Base-by-base conservation (phyloP, 2,113 vertebrate species). In the Trichomycterus rosablanca region DNA sequence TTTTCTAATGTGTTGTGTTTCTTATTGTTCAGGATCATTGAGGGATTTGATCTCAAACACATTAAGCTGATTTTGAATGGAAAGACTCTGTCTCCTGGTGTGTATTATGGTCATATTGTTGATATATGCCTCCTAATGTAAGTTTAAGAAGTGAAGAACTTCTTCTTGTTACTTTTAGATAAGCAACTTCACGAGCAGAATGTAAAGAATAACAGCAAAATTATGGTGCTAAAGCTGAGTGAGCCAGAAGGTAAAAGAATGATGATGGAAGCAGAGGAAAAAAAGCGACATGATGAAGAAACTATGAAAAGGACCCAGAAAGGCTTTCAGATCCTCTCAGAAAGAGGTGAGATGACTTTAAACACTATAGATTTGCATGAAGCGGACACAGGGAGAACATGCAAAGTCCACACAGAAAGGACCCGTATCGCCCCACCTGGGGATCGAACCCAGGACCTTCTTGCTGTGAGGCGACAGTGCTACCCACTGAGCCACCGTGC, bases 321-420 rank as follows among this genome's bases (percentile, higher is more conserved):
- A 22, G 93, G 93, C 0, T 87, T 97, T 58, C 88, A 97, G 85
- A 94, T 98, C 50, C 87, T 98, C 22, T 92, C 93, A 0, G 86
- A 92, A 70, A 89, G 94, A 89, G 93, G 94, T 90, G 48, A 67
- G 5, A 9, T 18, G 23, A 19, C n/a, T n/a, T n/a, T n/a, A n/a
- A n/a, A n/a, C n/a, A n/a, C n/a, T n/a, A n/a, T n/a, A n/a, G n/a
- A n/a, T n/a, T n/a, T n/a, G n/a, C n/a, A n/a, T n/a, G n/a, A n/a
- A n/a, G n/a, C n/a, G n/a, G n/a, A n/a, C n/a, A n/a, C n/a, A n/a
- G n/a, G n/a, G n/a, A n/a, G n/a, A n/a, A n/a, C n/a, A n/a, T n/a
- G n/a, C n/a, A n/a, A n/a, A n/a, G n/a, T n/a, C n/a, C n/a, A n/a
- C n/a, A n/a, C n/a, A n/a, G n/a, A n/a, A n/a, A n/a, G n/a, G n/a